Percentiles rank a stretch among this genome's conserved stretches.
Evolutionary conservation across 2,888 invertebrate genomes (phyloP).

Genomic region (Neria commutata): DNA sequence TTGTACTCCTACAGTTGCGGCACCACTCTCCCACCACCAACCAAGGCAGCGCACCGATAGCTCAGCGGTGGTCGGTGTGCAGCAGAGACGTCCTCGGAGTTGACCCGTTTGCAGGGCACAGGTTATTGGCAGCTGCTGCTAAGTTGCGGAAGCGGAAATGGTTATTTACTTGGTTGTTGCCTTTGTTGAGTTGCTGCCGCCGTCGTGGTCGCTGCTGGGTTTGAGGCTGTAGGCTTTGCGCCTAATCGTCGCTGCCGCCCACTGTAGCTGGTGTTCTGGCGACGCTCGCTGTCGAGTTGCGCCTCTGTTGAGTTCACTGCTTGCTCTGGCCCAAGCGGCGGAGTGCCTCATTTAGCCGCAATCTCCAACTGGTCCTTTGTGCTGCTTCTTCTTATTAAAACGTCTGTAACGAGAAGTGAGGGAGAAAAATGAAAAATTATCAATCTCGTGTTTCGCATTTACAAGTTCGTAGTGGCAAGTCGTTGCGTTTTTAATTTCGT

Average conservation of each 20-base stretch:
- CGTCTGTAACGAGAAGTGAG: not conserved
- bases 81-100: too few relatives aligned
- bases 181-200: not conserved
- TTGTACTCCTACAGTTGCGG: not conserved
- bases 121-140: constrained; percentile 15
- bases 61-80: too few relatives aligned
- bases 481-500: not conserved
- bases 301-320: constrained; percentile 45
- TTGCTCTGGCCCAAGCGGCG: constrained; percentile 39
- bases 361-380: not conserved
- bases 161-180: constrained; percentile 1
- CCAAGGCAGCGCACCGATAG: too few relatives aligned
- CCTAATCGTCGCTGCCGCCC: constrained; percentile 6
- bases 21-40: not conserved
- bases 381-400: not conserved
- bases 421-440: not conserved
- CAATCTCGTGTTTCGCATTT: not conserved
- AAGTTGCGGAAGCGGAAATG: constrained; percentile 16
- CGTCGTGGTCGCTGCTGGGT: not conserved
- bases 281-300: constrained; percentile 33
- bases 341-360: not conserved
- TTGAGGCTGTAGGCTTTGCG: not conserved
- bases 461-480: not conserved
- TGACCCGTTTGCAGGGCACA: too few relatives aligned
- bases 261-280: constrained; percentile 1